Evolutionary conservation across 2,113 vertebrate species (phyloP).

Genomic region (Microcebus ravelobensis): DNA sequence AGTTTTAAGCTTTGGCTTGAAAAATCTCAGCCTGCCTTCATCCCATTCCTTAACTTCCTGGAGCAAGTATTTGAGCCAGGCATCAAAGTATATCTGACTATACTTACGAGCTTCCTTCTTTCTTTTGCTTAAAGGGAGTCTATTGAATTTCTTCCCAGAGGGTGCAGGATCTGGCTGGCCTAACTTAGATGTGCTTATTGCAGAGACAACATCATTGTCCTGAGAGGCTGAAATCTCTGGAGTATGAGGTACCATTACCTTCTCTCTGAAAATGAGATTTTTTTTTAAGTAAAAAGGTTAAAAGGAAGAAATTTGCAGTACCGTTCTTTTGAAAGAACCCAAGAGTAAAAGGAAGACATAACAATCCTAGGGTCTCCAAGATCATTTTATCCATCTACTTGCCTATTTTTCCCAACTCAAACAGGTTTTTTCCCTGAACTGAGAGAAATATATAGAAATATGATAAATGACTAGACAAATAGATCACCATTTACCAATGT

Average conservation of each 20-base stretch:
- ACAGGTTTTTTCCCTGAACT: slow-evolving; percentile 24
- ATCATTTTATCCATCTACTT: slow-evolving; percentile 28
- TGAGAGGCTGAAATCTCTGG: neutral
- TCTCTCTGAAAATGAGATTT: slow-evolving; percentile 66
- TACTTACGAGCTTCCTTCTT: slow-evolving; percentile 65
- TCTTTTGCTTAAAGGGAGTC: slow-evolving; percentile 32
- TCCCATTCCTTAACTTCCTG: neutral
- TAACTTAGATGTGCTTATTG: neutral
- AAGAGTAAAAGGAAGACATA: neutral
- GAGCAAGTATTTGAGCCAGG: neutral
- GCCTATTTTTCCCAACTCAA: slow-evolving; percentile 37
- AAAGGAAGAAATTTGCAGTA: slow-evolving; percentile 3
- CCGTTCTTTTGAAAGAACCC: neutral
- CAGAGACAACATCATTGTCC: slow-evolving; percentile 6
- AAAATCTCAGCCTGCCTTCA: neutral
- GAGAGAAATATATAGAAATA: slow-evolving; percentile 27
- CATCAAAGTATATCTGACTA: neutral
- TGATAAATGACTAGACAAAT: neutral
- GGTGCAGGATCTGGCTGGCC: neutral
- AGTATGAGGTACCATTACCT: neutral
- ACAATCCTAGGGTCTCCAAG: neutral
- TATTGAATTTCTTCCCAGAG: slow-evolving; percentile 55
- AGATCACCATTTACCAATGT: neutral
- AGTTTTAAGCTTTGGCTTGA: neutral
- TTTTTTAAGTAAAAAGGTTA: slow-evolving; percentile 37